phyloP scores from a whole-genome alignment of 2,888 invertebrate species.

The Podabrus alpinus region DNA sequence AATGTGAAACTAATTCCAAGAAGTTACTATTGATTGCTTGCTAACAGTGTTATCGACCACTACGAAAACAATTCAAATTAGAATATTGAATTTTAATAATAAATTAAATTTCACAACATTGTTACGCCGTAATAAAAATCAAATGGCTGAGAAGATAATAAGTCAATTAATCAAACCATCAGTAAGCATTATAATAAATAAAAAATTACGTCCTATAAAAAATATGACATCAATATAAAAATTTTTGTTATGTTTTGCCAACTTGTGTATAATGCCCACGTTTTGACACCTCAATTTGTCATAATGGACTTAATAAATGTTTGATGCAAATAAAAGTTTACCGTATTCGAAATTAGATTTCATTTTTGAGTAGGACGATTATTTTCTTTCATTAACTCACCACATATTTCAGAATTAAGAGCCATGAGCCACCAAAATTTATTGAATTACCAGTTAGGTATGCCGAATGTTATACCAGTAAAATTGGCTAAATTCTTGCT shows the following conservation, averaged over 20 bases:
- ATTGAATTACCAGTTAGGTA: not conserved
- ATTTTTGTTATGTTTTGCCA: conserved; percentile 2
- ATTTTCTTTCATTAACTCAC: not conserved
- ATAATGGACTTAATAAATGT: not conserved
- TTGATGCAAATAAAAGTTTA: not conserved
- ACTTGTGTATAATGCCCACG: not conserved
- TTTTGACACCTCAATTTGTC: conserved; percentile 1
- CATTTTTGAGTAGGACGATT: not conserved
- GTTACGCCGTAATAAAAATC: not conserved
- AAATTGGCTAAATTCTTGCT: too few relatives aligned
- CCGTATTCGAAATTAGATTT: not conserved
- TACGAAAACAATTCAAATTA: not conserved
- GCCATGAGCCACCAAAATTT: not conserved
- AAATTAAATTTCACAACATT: not conserved
- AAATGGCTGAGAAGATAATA: not conserved
- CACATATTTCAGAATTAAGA: not conserved
- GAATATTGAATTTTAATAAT: not conserved
- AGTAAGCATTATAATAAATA: not conserved
- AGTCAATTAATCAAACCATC: not conserved
- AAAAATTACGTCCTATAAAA: not conserved
- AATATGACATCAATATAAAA: not conserved
- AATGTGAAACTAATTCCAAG: not conserved
- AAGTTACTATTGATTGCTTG: not conserved
- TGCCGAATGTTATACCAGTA: too few relatives aligned
- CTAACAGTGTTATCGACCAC: not conserved